Evolutionary conservation across 2,888 invertebrate species (phyloP).

Genomic region (Drosophila mulleri): DNA sequence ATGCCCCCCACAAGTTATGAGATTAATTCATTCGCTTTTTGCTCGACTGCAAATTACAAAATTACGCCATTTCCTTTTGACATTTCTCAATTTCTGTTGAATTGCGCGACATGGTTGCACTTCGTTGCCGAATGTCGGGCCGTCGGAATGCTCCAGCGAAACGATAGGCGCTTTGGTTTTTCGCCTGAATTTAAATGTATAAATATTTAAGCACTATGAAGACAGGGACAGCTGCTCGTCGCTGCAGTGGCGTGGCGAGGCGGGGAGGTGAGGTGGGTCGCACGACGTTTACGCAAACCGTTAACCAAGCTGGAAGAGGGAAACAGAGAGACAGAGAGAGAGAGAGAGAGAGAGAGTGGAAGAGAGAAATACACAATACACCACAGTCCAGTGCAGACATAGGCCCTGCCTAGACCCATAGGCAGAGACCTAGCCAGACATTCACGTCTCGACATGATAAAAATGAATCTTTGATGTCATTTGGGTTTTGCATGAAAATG

Average conservation of each 20-base stretch:
- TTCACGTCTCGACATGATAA: conserved; percentile 66
- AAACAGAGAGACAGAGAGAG: too few relatives aligned
- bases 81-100: conserved; percentile 78
- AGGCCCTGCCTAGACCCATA: conserved; percentile 17
- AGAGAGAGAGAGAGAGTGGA: too few relatives aligned
- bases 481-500: conserved; percentile 69
- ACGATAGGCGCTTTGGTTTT: conserved; percentile 73
- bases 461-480: conserved; percentile 80
- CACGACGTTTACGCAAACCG: conserved; percentile 59
- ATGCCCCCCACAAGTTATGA: conserved; percentile 55
- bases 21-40: conserved; percentile 77
- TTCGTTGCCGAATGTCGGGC: conserved; percentile 35
- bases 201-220: conserved; percentile 73
- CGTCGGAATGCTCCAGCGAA: conserved; percentile 17
- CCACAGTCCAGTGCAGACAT: conserved; percentile 18
- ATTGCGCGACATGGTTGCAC: conserved; percentile 58
- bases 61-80: conserved; percentile 76
- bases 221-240: conserved; percentile 41
- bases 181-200: conserved; percentile 77
- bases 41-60: conserved; percentile 78
- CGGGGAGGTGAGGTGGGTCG: conserved; percentile 38
- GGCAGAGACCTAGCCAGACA: conserved; percentile 42
- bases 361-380: conserved; percentile 4
- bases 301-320: conserved; percentile 22
- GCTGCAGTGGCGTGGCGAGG: conserved; percentile 27